phyloP scores from a whole-genome alignment of 2,113 vertebrate species.

The Ochotona princeps region DNA sequence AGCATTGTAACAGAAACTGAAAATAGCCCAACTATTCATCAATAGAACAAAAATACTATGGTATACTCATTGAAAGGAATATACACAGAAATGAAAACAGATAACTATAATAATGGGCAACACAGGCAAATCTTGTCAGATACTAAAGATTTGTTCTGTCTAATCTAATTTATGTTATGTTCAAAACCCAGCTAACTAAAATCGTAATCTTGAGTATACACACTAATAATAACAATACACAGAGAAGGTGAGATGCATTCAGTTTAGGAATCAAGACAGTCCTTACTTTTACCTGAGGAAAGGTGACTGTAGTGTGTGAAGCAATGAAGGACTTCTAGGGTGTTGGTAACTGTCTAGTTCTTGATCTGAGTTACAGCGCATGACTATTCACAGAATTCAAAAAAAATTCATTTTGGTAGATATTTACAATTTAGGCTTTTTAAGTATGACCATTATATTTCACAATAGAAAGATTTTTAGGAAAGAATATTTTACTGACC shows the following conservation, averaged over 20 bases:
- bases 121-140: neutral
- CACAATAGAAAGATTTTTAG: slow-evolving; percentile 9
- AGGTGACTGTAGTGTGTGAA: neutral
- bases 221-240: neutral
- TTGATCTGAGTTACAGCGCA: neutral
- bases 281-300: neutral
- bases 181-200: slow-evolving; percentile 7
- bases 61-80: neutral
- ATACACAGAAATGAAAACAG: neutral
- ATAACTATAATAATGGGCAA: neutral
- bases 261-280: neutral
- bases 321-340: neutral
- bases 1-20: neutral
- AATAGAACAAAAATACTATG: neutral
- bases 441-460: neutral
- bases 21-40: neutral
- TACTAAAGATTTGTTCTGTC: neutral
- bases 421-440: neutral
- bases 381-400: neutral
- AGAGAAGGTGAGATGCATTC: neutral
- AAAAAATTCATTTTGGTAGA: slow-evolving; percentile 1
- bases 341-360: neutral
- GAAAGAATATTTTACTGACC: slow-evolving; percentile 10
- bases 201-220: neutral
- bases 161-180: neutral